Conservation (phyloP, 2,797 vertebrate species). For the Telmatherina bonti region DNA sequence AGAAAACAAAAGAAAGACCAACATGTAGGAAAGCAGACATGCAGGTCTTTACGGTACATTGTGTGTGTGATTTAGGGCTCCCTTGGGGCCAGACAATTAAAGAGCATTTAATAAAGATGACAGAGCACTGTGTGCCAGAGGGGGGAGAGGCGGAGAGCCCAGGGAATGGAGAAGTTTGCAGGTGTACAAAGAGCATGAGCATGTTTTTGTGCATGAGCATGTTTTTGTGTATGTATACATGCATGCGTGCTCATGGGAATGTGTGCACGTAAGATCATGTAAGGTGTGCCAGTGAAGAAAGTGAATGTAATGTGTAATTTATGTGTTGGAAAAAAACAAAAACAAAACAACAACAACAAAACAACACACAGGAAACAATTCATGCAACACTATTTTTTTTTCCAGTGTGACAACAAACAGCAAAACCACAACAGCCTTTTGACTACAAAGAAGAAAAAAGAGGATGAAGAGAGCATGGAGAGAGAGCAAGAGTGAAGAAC, state of each 20-base stretch:
- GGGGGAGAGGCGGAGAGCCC: conserved; percentile 40
- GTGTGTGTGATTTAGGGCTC: conserved; percentile 48
- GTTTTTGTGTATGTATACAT: conserved; percentile 22
- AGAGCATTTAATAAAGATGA: conserved; percentile 77
- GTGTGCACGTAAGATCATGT: conserved; percentile 18
- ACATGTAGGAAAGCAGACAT: conserved; percentile 65
- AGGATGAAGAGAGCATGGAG: conserved; percentile 6
- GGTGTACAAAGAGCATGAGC: conserved; percentile 60
- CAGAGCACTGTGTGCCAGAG: conserved; percentile 51
- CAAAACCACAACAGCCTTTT: conserved; percentile 48
- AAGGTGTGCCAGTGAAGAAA: conserved; percentile 30
- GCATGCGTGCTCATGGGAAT: conserved; percentile 24
- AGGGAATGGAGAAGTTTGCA: conserved; percentile 56
- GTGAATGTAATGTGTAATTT: conserved; percentile 8
- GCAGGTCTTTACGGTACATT: conserved; percentile 57
- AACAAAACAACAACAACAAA: conserved; percentile 17
- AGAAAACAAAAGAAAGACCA: conserved; percentile 19
- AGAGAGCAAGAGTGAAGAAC: conserved; percentile 63
- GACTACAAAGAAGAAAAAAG: conserved; percentile 54
- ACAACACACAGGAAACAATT: conserved; percentile 16
- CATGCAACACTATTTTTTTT: conserved; percentile 38
- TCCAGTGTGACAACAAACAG: conserved; percentile 45
- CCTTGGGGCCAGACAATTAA: conserved; percentile 74
- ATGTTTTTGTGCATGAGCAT: conserved; percentile 29
- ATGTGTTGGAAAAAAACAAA: conserved; percentile 11